A percentile compares a stretch with the other conserved stretches of the same genome.
phyloP scores from a whole-genome alignment of 2,113 vertebrate genomes.

The Hippopotamus amphibius region DNA sequence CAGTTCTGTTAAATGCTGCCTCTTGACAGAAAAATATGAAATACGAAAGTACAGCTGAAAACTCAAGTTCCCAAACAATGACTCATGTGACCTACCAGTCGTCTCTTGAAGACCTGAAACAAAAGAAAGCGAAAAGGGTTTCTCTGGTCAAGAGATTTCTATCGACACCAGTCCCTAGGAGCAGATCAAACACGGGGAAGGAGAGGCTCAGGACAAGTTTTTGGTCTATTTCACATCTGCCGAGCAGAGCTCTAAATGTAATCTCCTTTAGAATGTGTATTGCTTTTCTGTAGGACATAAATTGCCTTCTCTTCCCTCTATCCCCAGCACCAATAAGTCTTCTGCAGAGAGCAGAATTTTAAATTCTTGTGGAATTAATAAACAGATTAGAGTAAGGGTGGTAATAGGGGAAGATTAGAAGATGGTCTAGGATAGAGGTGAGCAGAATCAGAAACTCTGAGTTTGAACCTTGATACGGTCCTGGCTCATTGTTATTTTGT shows the following conservation, averaged over 20 bases:
- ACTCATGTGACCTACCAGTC: neutral
- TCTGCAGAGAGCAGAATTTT: neutral
- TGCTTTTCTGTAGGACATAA: neutral
- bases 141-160: neutral
- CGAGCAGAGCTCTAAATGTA: neutral
- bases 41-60: slow-evolving; percentile 23
- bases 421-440: neutral
- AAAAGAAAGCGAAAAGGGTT: slow-evolving; percentile 15
- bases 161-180: neutral
- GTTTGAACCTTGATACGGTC: neutral
- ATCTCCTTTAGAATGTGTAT: neutral
- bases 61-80: slow-evolving; percentile 14
- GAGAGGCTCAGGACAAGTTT: neutral
- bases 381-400: neutral
- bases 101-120: neutral
- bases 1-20: neutral
- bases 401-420: neutral
- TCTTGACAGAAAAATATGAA: slow-evolving; percentile 15
- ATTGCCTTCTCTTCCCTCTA: slow-evolving; percentile 6
- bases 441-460: neutral
- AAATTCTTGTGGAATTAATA: slow-evolving; percentile 15
- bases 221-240: slow-evolving; percentile 42
- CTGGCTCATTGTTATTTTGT: neutral
- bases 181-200: neutral
- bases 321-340: neutral